These are phyloP conservation scores for Ostrea edulis DNA, from an alignment of 1,140 invertebrate genomes.

Conservation along the genomic window DNA sequence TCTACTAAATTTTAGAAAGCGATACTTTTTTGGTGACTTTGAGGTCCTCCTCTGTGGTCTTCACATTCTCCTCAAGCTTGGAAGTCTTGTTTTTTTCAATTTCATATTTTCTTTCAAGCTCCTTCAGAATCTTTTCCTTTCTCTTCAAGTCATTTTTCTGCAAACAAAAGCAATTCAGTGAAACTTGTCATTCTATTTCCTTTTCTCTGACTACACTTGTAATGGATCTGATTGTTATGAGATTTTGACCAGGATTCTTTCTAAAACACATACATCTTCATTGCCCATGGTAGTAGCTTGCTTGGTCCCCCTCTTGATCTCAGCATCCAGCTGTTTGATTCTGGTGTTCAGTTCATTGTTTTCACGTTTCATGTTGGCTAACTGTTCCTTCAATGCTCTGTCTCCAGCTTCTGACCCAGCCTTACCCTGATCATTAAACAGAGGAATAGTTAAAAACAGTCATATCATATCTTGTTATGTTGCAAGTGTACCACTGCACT, in stretches of 20 bases:
- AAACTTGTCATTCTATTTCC: neutral
- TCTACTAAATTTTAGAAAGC: too few relatives aligned
- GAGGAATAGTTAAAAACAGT: too few relatives aligned
- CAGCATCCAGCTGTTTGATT: conserved; percentile 72
- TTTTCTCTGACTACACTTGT: neutral
- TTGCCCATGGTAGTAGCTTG: conserved; percentile 46
- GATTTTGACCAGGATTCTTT: neutral
- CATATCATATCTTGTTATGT: too few relatives aligned
- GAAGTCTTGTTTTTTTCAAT: conserved; percentile 68
- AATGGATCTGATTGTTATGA: too few relatives aligned
- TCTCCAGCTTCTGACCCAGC: conserved; percentile 47
- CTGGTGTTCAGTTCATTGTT: conserved; percentile 70
- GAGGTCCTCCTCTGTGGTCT: conserved; percentile 71
- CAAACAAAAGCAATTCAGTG: neutral
- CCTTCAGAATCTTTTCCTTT: conserved; percentile 77
- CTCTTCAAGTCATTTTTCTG: conserved; percentile 66
- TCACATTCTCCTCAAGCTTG: conserved; percentile 67
- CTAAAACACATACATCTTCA: conserved; percentile 60
- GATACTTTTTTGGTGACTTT: conserved; percentile 65
- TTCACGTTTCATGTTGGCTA: conserved; percentile 67
- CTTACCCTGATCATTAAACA: conserved; percentile 28
- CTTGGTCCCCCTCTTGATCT: conserved; percentile 60
- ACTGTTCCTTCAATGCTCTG: conserved; percentile 63
- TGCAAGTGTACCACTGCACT: too few relatives aligned
- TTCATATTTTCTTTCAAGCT: conserved; percentile 73